phyloP scores from a whole-genome alignment of 2,797 vertebrate genomes.

The Echeneis naucrates region DNA sequence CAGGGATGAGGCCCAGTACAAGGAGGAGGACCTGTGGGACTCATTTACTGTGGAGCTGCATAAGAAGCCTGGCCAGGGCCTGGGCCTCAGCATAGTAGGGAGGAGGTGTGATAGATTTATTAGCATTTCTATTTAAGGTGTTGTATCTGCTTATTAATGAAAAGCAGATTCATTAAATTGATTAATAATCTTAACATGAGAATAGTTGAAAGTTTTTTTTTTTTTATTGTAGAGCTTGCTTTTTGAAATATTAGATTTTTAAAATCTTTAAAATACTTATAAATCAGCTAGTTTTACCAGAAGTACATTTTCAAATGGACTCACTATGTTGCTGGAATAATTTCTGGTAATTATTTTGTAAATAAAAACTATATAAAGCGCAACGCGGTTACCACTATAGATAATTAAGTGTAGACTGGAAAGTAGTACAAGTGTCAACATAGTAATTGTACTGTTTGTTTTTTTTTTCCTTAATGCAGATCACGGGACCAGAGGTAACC shows the following conservation, averaged over 20 bases:
- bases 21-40: slow-evolving; percentile 96
- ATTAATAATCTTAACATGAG: background rate
- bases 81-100: slow-evolving; percentile 97
- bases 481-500: slow-evolving; percentile 78
- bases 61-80: slow-evolving; percentile 92
- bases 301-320: background rate
- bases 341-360: background rate
- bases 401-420: background rate
- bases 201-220: background rate
- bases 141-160: background rate
- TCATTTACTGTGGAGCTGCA: slow-evolving; percentile 91
- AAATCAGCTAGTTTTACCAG: background rate
- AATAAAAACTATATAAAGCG: background rate
- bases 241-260: background rate
- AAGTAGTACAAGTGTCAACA: background rate
- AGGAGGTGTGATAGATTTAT: slow-evolving; percentile 86
- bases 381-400: background rate
- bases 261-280: background rate
- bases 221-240: background rate
- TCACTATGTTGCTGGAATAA: background rate
- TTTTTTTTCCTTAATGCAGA: slow-evolving; percentile 68
- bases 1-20: slow-evolving; percentile 95
- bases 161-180: background rate
- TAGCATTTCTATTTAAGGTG: background rate
- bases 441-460: slow-evolving; percentile 26